These are phyloP conservation scores for Xenus cinereus DNA, from an alignment of 2,113 vertebrate species.

Conservation along the genomic window DNA sequence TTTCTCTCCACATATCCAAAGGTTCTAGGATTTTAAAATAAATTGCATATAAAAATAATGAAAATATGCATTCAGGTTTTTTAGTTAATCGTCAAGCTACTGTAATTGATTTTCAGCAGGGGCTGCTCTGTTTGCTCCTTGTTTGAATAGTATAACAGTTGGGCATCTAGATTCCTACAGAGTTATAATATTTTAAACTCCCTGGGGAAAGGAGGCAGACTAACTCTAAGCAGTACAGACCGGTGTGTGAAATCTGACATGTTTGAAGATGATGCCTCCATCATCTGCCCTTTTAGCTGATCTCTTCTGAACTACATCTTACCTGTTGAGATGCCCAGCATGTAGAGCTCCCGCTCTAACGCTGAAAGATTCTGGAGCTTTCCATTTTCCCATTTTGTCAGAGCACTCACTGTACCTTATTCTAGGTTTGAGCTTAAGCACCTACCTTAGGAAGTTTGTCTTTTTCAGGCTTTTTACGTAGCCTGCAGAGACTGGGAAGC, in stretches of 20 bases:
- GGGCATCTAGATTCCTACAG: background rate
- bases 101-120: background rate
- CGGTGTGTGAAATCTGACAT: background rate
- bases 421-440: background rate
- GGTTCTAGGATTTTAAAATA: background rate
- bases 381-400: background rate
- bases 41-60: background rate
- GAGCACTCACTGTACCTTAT: background rate
- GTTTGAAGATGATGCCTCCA: background rate
- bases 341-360: background rate
- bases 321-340: background rate
- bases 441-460: rapidly evolving
- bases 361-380: background rate
- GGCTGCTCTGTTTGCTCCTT: background rate
- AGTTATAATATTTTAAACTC: background rate
- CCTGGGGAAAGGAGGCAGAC: background rate
- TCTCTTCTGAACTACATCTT: background rate
- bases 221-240: background rate
- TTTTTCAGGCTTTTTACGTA: background rate
- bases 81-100: background rate
- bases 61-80: background rate
- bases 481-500: background rate
- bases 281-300: background rate
- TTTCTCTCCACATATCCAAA: background rate
- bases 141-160: background rate